Percentiles rank a stretch among this genome's conserved stretches.
Evolutionary conservation across 2,888 invertebrate genomes (phyloP).

Genomic region (Pogonocherus hispidulus): DNA sequence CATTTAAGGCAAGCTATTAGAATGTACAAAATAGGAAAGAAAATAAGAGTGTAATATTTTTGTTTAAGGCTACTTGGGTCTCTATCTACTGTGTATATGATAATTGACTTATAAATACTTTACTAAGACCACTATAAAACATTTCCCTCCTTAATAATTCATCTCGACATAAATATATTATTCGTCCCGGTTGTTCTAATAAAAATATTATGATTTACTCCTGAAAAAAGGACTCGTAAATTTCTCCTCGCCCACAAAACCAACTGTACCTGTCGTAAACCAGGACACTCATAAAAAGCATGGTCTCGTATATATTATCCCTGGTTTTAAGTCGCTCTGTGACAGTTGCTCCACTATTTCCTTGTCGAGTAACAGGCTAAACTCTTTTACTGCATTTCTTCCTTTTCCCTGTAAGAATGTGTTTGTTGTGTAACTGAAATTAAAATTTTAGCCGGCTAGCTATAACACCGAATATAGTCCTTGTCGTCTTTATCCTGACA

Average conservation of each 20-base stretch:
- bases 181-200: background rate
- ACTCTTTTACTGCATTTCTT: background rate
- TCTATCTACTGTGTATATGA: too few relatives aligned
- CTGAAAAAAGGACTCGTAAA: background rate
- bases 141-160: background rate
- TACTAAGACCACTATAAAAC: too few relatives aligned
- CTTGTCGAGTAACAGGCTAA: background rate
- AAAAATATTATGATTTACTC: background rate
- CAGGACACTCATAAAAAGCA: background rate
- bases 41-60: too few relatives aligned
- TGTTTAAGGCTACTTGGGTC: too few relatives aligned
- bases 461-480: background rate
- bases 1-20: too few relatives aligned
- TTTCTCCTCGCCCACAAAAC: background rate
- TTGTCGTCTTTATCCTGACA: too few relatives aligned
- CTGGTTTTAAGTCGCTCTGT: background rate
- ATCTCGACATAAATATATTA: background rate
- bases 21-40: too few relatives aligned
- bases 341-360: background rate
- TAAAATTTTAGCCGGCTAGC: background rate
- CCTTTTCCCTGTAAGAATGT: background rate
- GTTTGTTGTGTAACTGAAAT: conserved; percentile 8
- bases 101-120: too few relatives aligned
- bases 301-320: background rate
- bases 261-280: background rate